Evolutionary conservation across 1,140 invertebrate genomes (phyloP).

Genomic region (Zeugodacus cucurbitae): DNA sequence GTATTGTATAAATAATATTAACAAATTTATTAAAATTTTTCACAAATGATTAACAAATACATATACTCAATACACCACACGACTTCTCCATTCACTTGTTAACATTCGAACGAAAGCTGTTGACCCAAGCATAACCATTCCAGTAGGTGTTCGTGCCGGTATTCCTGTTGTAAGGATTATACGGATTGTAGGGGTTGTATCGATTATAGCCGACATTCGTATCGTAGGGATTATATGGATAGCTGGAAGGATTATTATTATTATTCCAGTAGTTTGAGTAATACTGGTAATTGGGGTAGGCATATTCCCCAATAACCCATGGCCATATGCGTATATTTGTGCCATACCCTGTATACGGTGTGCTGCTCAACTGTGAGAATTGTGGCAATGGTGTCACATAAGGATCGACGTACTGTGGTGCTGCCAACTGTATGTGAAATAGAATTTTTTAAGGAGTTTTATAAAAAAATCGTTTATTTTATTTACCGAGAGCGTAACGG

Average conservation of each 20-base stretch:
- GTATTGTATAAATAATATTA: no score
- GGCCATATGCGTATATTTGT: constrained; percentile 57
- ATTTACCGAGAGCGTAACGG: neutral
- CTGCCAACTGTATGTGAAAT: neutral
- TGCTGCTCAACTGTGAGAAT: constrained; percentile 45
- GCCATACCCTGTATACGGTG: constrained; percentile 51
- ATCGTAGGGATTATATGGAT: neutral
- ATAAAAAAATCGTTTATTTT: neutral
- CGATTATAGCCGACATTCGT: neutral
- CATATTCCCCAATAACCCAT: constrained; percentile 59
- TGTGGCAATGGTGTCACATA: constrained; percentile 44
- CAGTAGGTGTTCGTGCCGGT: neutral
- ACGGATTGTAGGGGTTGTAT: neutral
- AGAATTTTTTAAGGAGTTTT: neutral
- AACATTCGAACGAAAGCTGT: neutral
- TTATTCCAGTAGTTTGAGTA: neutral
- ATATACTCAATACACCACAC: no score
- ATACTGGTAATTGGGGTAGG: neutral
- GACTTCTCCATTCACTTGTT: neutral
- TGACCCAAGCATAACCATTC: constrained; percentile 8
- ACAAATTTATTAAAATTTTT: no score
- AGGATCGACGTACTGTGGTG: neutral
- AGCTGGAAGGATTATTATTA: neutral
- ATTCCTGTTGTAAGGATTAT: neutral
- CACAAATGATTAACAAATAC: no score